phyloP scores from a whole-genome alignment of 2,797 vertebrate species.

The Xenentodon cancila region DNA sequence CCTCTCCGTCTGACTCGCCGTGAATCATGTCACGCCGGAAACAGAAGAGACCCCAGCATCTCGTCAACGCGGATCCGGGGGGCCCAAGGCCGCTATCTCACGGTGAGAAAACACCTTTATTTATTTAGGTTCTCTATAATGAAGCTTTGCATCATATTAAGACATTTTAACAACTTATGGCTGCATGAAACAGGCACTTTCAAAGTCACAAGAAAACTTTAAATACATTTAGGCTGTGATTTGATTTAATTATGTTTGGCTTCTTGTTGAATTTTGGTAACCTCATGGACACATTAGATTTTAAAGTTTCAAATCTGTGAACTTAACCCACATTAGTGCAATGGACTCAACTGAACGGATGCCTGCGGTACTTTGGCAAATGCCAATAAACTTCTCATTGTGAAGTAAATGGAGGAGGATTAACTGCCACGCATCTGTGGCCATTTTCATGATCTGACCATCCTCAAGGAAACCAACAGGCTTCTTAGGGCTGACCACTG shows the following conservation, averaged over 20 bases:
- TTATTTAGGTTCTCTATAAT: neutral
- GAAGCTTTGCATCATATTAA: too few relatives aligned
- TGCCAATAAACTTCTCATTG: slow-evolving; percentile 68
- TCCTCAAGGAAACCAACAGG: slow-evolving; percentile 75
- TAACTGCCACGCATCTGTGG: slow-evolving; percentile 78
- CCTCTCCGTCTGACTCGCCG: slow-evolving; percentile 74
- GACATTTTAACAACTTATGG: too few relatives aligned
- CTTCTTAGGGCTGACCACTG: slow-evolving; percentile 75
- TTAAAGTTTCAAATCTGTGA: too few relatives aligned
- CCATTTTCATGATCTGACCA: slow-evolving; percentile 74
- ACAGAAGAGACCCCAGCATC: slow-evolving; percentile 88
- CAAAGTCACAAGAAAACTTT: too few relatives aligned
- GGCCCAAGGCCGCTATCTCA: slow-evolving; percentile 79
- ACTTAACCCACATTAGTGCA: slow-evolving; percentile 14
- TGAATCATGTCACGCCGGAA: slow-evolving; percentile 91
- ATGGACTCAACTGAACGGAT: slow-evolving; percentile 48
- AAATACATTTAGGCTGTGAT: too few relatives aligned
- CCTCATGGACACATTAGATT: too few relatives aligned
- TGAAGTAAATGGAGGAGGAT: slow-evolving; percentile 71
- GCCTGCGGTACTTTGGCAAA: slow-evolving; percentile 34
- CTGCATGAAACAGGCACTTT: neutral
- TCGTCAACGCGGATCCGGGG: slow-evolving; percentile 85
- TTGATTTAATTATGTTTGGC: too few relatives aligned
- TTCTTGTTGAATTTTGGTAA: too few relatives aligned
- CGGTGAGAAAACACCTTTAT: slow-evolving; percentile 76